Evolutionary conservation across 92 coral and sea anemone genomes (phyloP), one percentile per base, ranked within the genome.

Genomic region (Zoanthus sociatus): DNA sequence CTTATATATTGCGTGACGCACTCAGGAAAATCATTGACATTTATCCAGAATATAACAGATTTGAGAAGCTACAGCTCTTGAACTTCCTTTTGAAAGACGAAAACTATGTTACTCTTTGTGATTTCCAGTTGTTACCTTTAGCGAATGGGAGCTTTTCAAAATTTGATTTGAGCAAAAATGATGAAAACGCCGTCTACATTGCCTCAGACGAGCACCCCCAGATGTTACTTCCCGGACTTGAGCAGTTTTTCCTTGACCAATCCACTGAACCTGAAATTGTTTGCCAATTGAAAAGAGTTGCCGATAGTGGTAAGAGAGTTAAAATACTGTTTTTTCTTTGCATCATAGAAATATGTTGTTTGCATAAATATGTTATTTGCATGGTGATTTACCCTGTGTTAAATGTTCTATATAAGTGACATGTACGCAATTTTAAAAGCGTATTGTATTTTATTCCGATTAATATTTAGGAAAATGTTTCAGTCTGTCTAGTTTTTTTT

Each of bases 101-200:
- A 20, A 45, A 78, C n/a, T 88, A 68, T 87, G 48, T 51, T 7
- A 89, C 89, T 9, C 92, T 95, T 18, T 66, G 45, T 18, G 95
- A 86, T n/a, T 84, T 95, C 14, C 75, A 90, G 21, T 91, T 95
- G 37, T 89, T 95, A 16, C 98, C 98, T 2, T 55, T 92, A 17
- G 79, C 94, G 48, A 77, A 91, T 50, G 89, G 91, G 30, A 71
- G 78, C 5, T 94, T 94, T 67, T 42, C 73, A 42, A 47, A 70
- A 3, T 95, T 95, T 84, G 93, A 92, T 73, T 8, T 60, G 7
- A 54, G 16, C 32, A 77, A 63, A n/a, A 14, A 20, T n/a, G 76
- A 82, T 8, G 86, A 81, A 30, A 79, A 76, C 10, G 72, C 92
- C n/a, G 69, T 95, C 13, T 95, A 79, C 82, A 87, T 94, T 21